Evolutionary conservation across 2,888 invertebrate genomes (phyloP).

Genomic region (Malacosoma neustria): DNA sequence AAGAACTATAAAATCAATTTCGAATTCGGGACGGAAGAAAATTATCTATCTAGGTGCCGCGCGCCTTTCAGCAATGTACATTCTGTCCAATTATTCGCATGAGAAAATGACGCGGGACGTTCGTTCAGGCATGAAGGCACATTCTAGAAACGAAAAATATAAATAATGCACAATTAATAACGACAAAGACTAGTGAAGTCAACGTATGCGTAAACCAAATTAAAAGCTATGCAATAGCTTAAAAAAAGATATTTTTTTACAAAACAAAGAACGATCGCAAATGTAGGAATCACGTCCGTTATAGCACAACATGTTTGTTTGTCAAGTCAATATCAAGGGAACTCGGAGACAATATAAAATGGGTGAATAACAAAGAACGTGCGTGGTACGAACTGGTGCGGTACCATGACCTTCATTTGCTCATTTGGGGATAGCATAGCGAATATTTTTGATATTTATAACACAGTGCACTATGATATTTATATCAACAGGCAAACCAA

Average conservation of each 20-base stretch:
- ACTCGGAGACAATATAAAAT: constrained; percentile 19
- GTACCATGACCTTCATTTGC: constrained; percentile 57
- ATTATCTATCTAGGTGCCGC: constrained; percentile 21
- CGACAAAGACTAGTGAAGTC: neutral
- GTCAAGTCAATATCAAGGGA: neutral
- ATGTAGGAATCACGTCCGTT: neutral
- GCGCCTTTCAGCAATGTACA: constrained; percentile 13
- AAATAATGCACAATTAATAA: neutral
- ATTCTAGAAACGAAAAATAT: neutral
- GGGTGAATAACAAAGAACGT: constrained; percentile 41
- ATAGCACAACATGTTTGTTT: neutral
- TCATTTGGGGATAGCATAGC: constrained; percentile 42
- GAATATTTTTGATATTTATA: constrained; percentile 33
- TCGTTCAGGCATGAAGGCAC: neutral
- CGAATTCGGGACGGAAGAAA: constrained; percentile 19
- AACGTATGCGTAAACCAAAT: neutral
- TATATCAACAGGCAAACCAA: no score
- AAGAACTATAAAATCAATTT: constrained; percentile 27
- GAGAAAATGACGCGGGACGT: neutral
- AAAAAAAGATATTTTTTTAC: no score
- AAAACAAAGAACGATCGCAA: neutral
- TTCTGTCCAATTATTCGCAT: constrained; percentile 1
- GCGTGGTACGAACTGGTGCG: constrained; percentile 68
- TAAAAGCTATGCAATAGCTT: no score
- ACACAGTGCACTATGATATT: neutral